Percentiles rank a stretch among this genome's conserved stretches.
These are phyloP conservation scores for Thripadectes ignobilis DNA, from an alignment of 2,797 vertebrate species.

Conservation along the genomic window DNA sequence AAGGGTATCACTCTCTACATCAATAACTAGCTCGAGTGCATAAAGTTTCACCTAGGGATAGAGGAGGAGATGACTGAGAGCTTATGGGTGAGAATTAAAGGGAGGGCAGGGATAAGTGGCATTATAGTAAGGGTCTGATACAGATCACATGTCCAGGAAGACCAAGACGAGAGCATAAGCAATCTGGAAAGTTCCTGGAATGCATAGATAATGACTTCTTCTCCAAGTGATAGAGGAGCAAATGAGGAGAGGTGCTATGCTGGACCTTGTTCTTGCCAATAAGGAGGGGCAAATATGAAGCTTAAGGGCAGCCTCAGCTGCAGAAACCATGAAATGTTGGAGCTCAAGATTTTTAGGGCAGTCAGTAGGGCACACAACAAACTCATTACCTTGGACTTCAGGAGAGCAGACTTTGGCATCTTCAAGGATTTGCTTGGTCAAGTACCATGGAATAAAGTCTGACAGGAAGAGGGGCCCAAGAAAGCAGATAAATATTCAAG, in stretches of 20 bases:
- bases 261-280: background rate
- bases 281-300: background rate
- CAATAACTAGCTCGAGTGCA: rapidly evolving
- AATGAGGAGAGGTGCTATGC: rapidly evolving
- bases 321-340: background rate
- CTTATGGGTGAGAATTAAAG: background rate
- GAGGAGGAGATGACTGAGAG: background rate
- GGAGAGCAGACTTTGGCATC: background rate
- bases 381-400: no score
- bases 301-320: background rate
- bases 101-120: background rate
- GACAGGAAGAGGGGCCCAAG: background rate
- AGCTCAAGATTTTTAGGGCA: background rate
- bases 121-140: background rate
- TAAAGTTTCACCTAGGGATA: background rate
- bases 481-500: background rate
- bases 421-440: background rate
- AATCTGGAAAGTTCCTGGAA: background rate
- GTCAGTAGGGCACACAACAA: background rate
- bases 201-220: background rate
- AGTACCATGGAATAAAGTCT: background rate
- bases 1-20: background rate
- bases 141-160: background rate
- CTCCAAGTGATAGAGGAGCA: background rate
- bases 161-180: background rate